Percentiles rank a stretch among this genome's conserved stretches.
Conservation (phyloP, 1,140 invertebrate genomes). For the Pseudomyrmex flavicornis region DNA sequence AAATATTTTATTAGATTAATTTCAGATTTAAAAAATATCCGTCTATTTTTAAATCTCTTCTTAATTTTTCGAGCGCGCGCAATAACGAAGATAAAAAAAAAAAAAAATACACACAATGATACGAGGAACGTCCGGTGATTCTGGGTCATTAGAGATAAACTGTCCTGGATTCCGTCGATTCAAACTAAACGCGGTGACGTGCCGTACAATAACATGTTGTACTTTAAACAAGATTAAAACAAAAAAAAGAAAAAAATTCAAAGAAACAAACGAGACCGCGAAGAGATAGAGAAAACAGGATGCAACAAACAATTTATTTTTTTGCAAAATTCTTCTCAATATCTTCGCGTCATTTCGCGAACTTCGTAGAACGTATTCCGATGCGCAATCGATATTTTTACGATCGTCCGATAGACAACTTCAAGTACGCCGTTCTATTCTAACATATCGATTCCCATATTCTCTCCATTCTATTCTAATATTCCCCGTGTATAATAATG, state of each 20-base stretch:
- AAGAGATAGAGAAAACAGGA: background rate
- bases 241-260: background rate
- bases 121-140: slow-evolving; percentile 24
- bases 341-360: too few species aligned
- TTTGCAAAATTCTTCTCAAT: background rate
- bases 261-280: too few species aligned
- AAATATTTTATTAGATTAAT: too few species aligned
- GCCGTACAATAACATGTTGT: background rate
- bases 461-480: slow-evolving; percentile 42
- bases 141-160: slow-evolving; percentile 18
- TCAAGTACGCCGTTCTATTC: slow-evolving; percentile 10
- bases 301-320: background rate
- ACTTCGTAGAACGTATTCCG: background rate
- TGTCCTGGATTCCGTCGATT: background rate
- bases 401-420: background rate
- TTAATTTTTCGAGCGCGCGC: slow-evolving; percentile 3
- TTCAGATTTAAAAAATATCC: background rate
- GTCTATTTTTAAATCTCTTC: background rate
- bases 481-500: background rate
- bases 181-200: background rate
- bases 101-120: background rate
- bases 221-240: background rate
- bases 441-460: slow-evolving; percentile 4
- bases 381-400: background rate
- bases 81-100: slow-evolving; percentile 18